Evolutionary conservation across 2,113 vertebrate species (phyloP).

Genomic region (Panurus biarmicus): DNA sequence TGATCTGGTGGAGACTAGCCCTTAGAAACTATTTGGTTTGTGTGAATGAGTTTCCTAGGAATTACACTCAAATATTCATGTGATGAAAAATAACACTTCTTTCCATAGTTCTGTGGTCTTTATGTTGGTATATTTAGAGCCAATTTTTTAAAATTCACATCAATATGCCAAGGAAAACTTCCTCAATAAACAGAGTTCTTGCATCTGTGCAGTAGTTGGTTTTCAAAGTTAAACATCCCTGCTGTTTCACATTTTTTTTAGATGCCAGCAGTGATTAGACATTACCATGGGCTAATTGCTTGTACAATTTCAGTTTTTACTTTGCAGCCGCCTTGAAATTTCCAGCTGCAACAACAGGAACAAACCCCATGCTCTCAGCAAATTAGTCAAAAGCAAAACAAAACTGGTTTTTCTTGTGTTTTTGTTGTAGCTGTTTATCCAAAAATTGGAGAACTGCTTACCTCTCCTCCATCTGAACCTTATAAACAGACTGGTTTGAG

Average conservation of each 20-base stretch:
- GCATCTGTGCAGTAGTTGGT: conserved; percentile 38
- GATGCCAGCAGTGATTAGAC: conserved; percentile 42
- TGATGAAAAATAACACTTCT: neutral
- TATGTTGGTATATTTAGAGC: neutral
- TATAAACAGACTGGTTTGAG: neutral
- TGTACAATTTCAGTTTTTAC: conserved; percentile 16
- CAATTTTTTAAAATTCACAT: neutral
- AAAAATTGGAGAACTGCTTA: neutral
- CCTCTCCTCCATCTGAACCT: neutral
- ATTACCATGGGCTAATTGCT: conserved; percentile 32
- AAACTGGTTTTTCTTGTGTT: neutral
- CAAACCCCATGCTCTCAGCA: neutral
- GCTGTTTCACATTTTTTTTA: neutral
- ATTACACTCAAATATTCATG: neutral
- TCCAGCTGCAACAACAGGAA: conserved; percentile 50
- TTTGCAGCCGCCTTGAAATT: conserved; percentile 11
- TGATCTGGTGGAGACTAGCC: neutral
- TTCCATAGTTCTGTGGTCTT: neutral
- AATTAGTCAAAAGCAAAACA: conserved; percentile 43
- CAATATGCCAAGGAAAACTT: neutral
- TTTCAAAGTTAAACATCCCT: conserved; percentile 44
- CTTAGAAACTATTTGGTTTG: neutral
- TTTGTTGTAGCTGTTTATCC: conserved; percentile 32
- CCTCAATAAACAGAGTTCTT: neutral
- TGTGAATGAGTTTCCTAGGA: neutral